Conservation (phyloP, 1,140 invertebrate species). For the Listronotus oregonensis region DNA sequence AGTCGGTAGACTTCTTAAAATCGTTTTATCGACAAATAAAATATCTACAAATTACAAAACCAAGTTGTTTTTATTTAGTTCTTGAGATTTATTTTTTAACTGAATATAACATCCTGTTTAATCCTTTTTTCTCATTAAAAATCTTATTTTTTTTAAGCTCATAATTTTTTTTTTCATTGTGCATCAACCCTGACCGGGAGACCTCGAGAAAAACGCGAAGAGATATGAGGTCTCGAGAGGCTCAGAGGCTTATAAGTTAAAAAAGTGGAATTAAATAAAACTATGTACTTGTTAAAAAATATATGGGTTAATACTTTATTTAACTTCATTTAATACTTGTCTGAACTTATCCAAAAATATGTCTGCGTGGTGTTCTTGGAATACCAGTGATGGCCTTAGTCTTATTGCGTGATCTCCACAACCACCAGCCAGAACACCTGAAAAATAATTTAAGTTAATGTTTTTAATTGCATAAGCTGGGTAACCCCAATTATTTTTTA, state of each 20-base stretch:
- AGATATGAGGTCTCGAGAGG: too few relatives aligned
- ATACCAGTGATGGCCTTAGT: constrained; percentile 88
- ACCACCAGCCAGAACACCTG: constrained; percentile 86
- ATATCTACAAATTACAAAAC: constrained; percentile 33
- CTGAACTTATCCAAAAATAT: constrained; percentile 88
- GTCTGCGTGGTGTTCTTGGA: constrained; percentile 86
- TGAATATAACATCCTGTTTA: too few relatives aligned
- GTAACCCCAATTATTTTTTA: too few relatives aligned
- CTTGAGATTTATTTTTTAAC: too few relatives aligned
- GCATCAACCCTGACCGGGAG: too few relatives aligned
- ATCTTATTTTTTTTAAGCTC: too few relatives aligned
- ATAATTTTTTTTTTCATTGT: too few relatives aligned
- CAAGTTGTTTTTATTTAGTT: neutral
- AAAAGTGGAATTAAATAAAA: too few relatives aligned
- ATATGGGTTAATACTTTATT: constrained; percentile 45
- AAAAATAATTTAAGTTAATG: constrained; percentile 20
- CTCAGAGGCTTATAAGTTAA: too few relatives aligned
- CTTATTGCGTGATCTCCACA: constrained; percentile 84
- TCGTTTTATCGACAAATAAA: constrained; percentile 45
- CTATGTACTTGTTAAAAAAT: neutral
- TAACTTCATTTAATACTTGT: constrained; percentile 70
- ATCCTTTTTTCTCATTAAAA: too few relatives aligned
- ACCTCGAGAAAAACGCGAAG: too few relatives aligned
- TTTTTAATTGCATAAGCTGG: too few relatives aligned
- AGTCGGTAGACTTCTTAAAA: constrained; percentile 42